Evolutionary conservation across 1,140 invertebrate genomes (phyloP).

Genomic region (Coenobita brevimanus): DNA sequence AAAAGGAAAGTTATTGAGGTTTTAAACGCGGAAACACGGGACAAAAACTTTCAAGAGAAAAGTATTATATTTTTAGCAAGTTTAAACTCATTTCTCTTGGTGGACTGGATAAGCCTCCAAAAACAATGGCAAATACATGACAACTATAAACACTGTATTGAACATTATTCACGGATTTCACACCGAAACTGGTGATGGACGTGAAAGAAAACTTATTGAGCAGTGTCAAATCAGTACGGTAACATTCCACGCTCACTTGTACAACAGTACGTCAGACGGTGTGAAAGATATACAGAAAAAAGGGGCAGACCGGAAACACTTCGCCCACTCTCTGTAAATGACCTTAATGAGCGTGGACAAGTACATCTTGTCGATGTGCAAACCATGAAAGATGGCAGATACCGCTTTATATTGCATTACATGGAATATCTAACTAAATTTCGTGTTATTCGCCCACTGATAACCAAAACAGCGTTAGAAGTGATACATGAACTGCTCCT

Average conservation of each 20-base stretch:
- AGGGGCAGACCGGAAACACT: neutral
- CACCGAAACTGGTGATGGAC: too few relatives aligned
- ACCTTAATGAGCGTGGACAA: neutral
- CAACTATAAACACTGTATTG: neutral
- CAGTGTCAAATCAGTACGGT: neutral
- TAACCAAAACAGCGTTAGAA: neutral
- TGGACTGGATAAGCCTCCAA: neutral
- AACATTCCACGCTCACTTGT: neutral
- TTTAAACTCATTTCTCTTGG: too few relatives aligned
- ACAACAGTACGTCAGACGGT: neutral
- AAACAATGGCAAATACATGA: slow-evolving; percentile 7
- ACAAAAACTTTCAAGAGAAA: neutral
- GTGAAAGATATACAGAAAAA: neutral
- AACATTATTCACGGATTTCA: neutral
- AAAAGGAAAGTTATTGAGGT: neutral
- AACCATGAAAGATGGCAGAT: neutral
- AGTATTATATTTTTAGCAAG: neutral
- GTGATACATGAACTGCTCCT: neutral
- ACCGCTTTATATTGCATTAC: slow-evolving; percentile 3
- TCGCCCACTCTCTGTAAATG: neutral
- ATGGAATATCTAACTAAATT: slow-evolving; percentile 6
- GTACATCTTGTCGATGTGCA: neutral
- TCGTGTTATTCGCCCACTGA: neutral
- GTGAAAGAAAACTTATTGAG: too few relatives aligned
- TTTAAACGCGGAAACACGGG: too few relatives aligned